phyloP scores from a whole-genome alignment of 2,888 invertebrate genomes.

The Ennomos fuscantarius region DNA sequence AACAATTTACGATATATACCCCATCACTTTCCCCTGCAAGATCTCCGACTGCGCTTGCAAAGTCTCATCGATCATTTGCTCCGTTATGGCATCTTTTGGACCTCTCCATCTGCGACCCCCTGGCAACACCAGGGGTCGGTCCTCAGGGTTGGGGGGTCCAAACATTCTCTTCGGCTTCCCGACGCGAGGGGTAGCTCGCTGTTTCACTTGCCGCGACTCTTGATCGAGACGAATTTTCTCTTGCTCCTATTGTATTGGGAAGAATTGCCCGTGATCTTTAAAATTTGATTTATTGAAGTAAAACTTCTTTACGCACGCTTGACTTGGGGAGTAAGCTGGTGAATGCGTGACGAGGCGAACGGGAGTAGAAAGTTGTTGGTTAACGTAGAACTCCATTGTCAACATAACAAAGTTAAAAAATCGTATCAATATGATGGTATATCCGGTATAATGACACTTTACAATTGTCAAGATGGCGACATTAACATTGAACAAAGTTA shows the following conservation, averaged over 20 bases:
- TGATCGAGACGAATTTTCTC: constrained; percentile 78
- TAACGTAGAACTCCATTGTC: no score
- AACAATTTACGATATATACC: constrained; percentile 82
- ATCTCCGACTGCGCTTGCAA: constrained; percentile 94
- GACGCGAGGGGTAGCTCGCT: constrained; percentile 74
- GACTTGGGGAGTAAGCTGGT: no score
- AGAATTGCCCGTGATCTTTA: background rate
- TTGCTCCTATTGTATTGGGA: constrained; percentile 52
- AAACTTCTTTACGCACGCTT: no score
- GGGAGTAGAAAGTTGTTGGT: no score
- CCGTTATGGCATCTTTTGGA: constrained; percentile 95
- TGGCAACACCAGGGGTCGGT: constrained; percentile 90
- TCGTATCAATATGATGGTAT: no score
- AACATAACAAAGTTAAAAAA: no score
- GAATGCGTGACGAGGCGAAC: no score
- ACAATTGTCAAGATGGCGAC: no score
- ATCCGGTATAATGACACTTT: no score
- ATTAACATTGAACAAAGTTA: no score
- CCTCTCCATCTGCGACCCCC: constrained; percentile 92
- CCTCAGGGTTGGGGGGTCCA: constrained; percentile 87
- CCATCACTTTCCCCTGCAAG: constrained; percentile 92
- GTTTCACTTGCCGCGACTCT: constrained; percentile 73
- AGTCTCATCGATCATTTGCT: constrained; percentile 94
- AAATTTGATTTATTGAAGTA: no score
- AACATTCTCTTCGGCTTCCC: constrained; percentile 76